Evolutionary conservation across 2,888 invertebrate genomes (phyloP).

Genomic region (Thelaira solivaga): DNA sequence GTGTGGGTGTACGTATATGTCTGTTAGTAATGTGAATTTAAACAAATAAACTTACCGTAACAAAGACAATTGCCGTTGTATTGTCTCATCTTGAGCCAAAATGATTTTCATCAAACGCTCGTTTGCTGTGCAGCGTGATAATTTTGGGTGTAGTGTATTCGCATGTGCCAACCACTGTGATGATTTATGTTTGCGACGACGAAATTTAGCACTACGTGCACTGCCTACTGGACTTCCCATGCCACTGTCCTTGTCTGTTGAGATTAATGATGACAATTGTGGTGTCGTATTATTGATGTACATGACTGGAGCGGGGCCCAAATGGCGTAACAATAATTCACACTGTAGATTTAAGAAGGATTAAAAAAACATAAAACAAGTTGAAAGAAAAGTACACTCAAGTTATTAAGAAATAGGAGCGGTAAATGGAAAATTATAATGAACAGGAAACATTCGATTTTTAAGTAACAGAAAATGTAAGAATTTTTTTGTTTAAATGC

Average conservation of each 20-base stretch:
- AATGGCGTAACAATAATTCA: constrained; percentile 71
- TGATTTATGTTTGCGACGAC: constrained; percentile 70
- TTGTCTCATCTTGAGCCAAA: constrained; percentile 80
- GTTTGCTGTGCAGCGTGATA: constrained; percentile 69
- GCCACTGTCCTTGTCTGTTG: constrained; percentile 75
- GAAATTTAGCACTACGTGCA: constrained; percentile 74
- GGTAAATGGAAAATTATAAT: background rate
- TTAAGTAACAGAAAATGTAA: background rate
- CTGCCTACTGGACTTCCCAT: constrained; percentile 76
- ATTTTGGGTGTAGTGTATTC: constrained; percentile 74
- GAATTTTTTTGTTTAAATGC: background rate
- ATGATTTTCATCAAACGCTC: constrained; percentile 79
- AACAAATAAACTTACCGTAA: constrained; percentile 70
- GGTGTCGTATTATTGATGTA: constrained; percentile 58
- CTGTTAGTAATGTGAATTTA: background rate
- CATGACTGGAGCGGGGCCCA: constrained; percentile 62
- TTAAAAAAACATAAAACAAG: background rate
- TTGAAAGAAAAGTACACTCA: background rate
- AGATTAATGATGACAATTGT: constrained; percentile 69
- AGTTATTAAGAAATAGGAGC: background rate
- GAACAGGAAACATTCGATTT: constrained; percentile 14
- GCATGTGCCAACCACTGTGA: constrained; percentile 70
- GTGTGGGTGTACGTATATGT: background rate
- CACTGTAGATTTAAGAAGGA: constrained; percentile 66
- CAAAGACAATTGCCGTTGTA: constrained; percentile 77